phyloP scores from a whole-genome alignment of 2,888 invertebrate genomes.

The Rapana venosa region DNA sequence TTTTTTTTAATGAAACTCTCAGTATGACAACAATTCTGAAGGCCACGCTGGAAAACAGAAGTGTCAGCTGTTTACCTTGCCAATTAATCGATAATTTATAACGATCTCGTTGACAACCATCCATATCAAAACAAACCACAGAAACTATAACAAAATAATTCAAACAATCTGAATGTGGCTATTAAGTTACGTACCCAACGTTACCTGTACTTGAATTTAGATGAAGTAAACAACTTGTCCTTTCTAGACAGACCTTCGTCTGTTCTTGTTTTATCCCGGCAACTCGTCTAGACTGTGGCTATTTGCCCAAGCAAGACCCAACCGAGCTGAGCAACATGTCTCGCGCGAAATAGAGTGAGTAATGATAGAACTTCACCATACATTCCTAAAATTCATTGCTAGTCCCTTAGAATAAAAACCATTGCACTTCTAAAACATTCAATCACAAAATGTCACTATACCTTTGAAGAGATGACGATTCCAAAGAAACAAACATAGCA shows the following conservation, averaged over 20 bases:
- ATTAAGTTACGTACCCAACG: no score
- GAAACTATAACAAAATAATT: not conserved
- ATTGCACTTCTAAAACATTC: not conserved
- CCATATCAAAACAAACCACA: not conserved
- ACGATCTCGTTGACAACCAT: constrained; percentile 18
- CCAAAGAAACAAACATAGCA: constrained; percentile 32
- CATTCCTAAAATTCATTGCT: not conserved
- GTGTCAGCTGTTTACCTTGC: constrained; percentile 34
- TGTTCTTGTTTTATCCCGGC: constrained; percentile 21
- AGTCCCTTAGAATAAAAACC: no score
- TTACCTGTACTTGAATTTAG: no score
- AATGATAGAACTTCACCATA: constrained; percentile 27
- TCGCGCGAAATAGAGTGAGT: no score
- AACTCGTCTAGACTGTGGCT: constrained; percentile 26
- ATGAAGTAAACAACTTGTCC: constrained; percentile 39
- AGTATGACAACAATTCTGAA: not conserved
- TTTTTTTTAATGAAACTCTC: not conserved
- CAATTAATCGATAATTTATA: constrained; percentile 12
- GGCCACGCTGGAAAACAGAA: not conserved
- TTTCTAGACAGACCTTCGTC: constrained; percentile 12
- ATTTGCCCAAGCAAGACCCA: not conserved
- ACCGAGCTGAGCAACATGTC: not conserved
- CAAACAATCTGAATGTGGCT: no score
- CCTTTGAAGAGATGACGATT: constrained; percentile 41
- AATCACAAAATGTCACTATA: constrained; percentile 7